Conservation (phyloP, 2,113 vertebrate genomes). For the Paracanthobrama guichenoti region DNA sequence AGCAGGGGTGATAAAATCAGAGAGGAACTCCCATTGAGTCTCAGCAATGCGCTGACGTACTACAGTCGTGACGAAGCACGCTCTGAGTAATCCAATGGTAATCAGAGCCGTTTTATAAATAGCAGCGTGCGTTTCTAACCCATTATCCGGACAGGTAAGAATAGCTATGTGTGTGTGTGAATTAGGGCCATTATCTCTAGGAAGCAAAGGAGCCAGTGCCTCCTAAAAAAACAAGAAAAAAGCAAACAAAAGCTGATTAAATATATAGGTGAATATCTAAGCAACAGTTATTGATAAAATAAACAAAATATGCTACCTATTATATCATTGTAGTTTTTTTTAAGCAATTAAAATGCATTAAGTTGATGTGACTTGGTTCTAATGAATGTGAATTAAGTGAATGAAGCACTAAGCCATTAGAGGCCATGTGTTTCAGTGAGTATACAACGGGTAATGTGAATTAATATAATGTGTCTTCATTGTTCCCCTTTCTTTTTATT, state of each 20-base stretch:
- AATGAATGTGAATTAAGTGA: background rate
- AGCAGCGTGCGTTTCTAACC: background rate
- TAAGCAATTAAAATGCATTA: background rate
- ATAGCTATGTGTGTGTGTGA: background rate
- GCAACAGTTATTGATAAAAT: background rate
- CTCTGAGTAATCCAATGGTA: conserved; percentile 10
- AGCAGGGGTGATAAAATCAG: conserved; percentile 23
- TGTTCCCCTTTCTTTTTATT: background rate
- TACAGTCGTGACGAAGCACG: background rate
- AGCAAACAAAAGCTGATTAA: background rate
- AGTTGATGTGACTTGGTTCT: background rate
- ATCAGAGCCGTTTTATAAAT: conserved; percentile 26
- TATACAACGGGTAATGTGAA: background rate
- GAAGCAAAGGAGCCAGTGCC: background rate
- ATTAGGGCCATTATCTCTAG: background rate
- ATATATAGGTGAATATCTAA: background rate
- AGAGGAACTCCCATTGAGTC: conserved; percentile 28
- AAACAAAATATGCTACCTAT: background rate
- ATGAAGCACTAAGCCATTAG: background rate
- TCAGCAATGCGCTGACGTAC: conserved; percentile 24
- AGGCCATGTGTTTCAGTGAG: background rate
- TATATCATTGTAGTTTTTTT: background rate
- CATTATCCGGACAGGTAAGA: background rate
- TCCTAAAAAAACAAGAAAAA: background rate
- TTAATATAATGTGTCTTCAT: background rate